Percentiles rank a stretch among this genome's conserved stretches.
phyloP scores from a whole-genome alignment of 2,888 invertebrate genomes.

The Erebia ligea region DNA sequence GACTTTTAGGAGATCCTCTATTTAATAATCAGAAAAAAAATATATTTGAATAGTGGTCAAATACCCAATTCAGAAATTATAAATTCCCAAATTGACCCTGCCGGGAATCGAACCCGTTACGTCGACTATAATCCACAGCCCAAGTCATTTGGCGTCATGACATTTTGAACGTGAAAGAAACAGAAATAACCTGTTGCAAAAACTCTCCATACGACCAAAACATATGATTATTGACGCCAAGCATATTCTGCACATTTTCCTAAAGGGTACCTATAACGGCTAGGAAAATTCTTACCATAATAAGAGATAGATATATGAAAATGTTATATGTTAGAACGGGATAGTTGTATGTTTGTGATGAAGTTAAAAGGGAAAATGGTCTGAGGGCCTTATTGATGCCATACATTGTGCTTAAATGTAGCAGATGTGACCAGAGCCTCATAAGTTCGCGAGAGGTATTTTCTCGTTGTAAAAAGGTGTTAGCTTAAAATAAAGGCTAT shows the following conservation, averaged over 20 bases:
- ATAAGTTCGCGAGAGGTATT: constrained; percentile 45
- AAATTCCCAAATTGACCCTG: too few species aligned
- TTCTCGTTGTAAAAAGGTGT: constrained; percentile 39
- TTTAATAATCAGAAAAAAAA: too few species aligned
- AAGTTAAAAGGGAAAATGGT: constrained; percentile 48
- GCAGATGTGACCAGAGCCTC: constrained; percentile 54
- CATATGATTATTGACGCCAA: constrained; percentile 70
- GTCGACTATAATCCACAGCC: too few species aligned
- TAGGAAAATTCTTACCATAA: constrained; percentile 60
- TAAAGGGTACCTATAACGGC: constrained; percentile 51
- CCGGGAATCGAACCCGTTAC: too few species aligned
- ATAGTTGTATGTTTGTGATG: constrained; percentile 42
- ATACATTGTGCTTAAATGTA: constrained; percentile 60
- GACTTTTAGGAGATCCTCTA: too few species aligned
- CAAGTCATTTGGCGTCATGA: too few species aligned
- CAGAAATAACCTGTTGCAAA: constrained; percentile 13
- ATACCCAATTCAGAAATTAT: too few species aligned
- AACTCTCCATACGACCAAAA: constrained; percentile 56
- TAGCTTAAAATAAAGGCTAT: constrained; percentile 21
- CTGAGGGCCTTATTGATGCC: constrained; percentile 61
- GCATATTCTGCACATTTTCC: constrained; percentile 68
- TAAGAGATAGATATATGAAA: constrained; percentile 42
- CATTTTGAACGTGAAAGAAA: too few species aligned
- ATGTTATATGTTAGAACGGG: constrained; percentile 41
- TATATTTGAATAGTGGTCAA: too few species aligned